These are phyloP conservation scores for Protodeltote pygarga DNA, from an alignment of 2,888 invertebrate species.

Conservation along the genomic window DNA sequence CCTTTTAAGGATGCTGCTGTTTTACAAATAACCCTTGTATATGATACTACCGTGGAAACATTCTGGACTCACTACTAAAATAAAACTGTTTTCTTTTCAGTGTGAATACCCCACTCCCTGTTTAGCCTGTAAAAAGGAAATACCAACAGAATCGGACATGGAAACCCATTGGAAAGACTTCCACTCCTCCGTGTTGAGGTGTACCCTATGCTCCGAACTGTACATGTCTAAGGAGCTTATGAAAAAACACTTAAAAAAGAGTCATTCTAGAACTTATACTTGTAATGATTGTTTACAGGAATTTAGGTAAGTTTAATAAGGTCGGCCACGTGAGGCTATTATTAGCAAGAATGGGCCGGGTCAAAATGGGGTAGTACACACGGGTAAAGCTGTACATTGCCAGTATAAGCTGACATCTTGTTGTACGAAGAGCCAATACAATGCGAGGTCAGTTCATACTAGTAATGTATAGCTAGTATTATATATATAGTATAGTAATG, in stretches of 20 bases:
- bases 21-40: not conserved
- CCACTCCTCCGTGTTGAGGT: slow-evolving; percentile 41
- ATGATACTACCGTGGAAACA: not conserved
- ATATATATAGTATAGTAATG: too few relatives aligned
- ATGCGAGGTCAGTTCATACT: too few relatives aligned
- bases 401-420: too few relatives aligned
- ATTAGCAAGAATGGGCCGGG: too few relatives aligned
- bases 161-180: slow-evolving; percentile 27
- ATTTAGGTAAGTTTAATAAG: slow-evolving; percentile 49
- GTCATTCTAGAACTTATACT: slow-evolving; percentile 51
- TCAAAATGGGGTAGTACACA: too few relatives aligned
- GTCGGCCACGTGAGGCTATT: too few relatives aligned
- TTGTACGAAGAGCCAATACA: too few relatives aligned
- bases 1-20: too few relatives aligned
- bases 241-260: slow-evolving; percentile 44
- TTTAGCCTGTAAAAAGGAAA: slow-evolving; percentile 5
- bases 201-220: slow-evolving; percentile 50
- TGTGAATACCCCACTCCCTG: slow-evolving; percentile 22
- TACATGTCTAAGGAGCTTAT: slow-evolving; percentile 39
- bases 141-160: slow-evolving; percentile 6
- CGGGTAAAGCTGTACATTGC: too few relatives aligned
- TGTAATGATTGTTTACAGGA: slow-evolving; percentile 53
- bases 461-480: too few relatives aligned
- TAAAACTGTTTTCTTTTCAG: slow-evolving; percentile 9
- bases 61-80: not conserved